A percentile compares a stretch with the other conserved stretches of the same genome.
phyloP scores from a whole-genome alignment of 2,113 vertebrate genomes.

The Sula dactylatra region DNA sequence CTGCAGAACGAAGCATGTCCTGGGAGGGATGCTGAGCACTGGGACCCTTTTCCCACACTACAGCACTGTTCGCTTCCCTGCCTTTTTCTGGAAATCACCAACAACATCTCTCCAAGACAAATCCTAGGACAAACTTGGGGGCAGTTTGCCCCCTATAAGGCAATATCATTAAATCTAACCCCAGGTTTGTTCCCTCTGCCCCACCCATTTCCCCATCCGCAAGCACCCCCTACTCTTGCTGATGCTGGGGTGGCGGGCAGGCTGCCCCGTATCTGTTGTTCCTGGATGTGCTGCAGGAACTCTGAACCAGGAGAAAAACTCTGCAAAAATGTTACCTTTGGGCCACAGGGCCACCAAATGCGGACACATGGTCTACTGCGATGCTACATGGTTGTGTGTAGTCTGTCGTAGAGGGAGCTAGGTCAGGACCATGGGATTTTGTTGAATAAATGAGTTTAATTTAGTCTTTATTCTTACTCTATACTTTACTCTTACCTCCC shows the following conservation, averaged over 20 bases:
- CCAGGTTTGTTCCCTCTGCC: background rate
- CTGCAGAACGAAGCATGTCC: accelerated
- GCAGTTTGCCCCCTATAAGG: background rate
- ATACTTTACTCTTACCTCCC: accelerated
- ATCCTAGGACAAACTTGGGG: background rate
- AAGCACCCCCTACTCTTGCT: background rate
- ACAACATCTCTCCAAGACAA: background rate
- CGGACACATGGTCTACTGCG: background rate
- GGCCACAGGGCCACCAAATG: background rate
- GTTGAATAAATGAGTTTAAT: background rate
- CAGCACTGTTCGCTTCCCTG: background rate
- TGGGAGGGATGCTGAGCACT: accelerated
- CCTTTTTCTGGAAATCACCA: background rate
- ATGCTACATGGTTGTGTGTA: background rate
- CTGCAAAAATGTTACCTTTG: background rate
- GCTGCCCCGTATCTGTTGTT: background rate
- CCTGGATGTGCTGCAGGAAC: background rate
- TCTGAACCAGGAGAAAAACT: background rate
- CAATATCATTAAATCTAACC: background rate
- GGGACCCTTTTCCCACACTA: background rate
- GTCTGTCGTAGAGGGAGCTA: background rate
- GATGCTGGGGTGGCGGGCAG: accelerated
- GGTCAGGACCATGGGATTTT: background rate
- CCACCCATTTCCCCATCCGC: background rate
- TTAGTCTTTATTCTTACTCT: background rate